Evolutionary conservation across 2,797 vertebrate genomes (phyloP).

Genomic region (Anguilla megastoma): DNA sequence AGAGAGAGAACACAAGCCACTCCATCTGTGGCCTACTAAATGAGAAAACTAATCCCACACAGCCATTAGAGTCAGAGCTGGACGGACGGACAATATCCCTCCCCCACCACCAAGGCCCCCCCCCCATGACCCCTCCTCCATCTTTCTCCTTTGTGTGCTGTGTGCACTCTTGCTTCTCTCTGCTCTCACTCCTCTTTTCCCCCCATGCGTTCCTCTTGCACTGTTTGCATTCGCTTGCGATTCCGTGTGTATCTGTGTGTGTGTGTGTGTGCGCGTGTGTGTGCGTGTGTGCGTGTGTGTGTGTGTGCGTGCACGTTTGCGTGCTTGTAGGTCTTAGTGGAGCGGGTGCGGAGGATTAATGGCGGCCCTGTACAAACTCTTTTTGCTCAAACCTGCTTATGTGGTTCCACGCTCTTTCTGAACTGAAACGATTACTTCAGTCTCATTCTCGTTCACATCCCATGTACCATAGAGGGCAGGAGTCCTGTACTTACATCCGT

Average conservation of each 20-base stretch:
- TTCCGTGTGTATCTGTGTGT: constrained; percentile 51
- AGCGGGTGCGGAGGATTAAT: not conserved
- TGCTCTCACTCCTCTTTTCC: constrained; percentile 57
- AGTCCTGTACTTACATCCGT: not conserved
- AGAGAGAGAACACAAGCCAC: not conserved
- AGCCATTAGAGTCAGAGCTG: constrained; percentile 23
- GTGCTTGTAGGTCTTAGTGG: not conserved
- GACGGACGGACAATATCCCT: constrained; percentile 23
- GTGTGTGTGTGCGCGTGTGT: not conserved
- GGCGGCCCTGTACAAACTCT: not conserved
- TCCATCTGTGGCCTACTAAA: constrained; percentile 20
- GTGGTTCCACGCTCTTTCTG: too few species aligned
- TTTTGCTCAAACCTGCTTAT: too few species aligned
- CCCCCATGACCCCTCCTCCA: not conserved
- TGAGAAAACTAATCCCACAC: constrained; percentile 33
- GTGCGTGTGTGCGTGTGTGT: too few species aligned
- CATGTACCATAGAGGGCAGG: too few species aligned
- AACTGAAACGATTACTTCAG: too few species aligned
- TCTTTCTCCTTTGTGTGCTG: constrained; percentile 13
- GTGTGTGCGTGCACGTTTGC: not conserved
- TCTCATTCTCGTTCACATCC: too few species aligned
- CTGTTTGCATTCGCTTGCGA: constrained; percentile 69
- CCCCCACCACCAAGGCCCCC: not conserved
- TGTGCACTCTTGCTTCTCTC: not conserved
- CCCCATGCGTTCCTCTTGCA: constrained; percentile 60